Percentiles rank a stretch among this genome's conserved stretches.
Evolutionary conservation across 2,113 vertebrate species (phyloP).

Genomic region (Furnarius figulus): DNA sequence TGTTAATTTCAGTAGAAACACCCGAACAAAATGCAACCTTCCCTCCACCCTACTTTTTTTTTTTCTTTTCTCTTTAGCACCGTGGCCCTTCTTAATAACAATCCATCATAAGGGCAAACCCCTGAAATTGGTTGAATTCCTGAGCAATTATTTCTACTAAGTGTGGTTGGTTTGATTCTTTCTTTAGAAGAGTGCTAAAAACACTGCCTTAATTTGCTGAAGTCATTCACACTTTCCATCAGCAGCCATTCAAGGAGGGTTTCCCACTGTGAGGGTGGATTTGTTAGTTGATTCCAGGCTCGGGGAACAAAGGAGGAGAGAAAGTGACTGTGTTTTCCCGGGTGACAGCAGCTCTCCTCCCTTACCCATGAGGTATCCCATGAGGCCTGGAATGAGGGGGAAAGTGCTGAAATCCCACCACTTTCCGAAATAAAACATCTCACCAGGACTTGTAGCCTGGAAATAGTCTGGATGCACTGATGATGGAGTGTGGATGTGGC

Average conservation of each 20-base stretch:
- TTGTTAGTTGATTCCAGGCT: neutral
- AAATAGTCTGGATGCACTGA: neutral
- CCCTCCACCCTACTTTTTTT: accelerated
- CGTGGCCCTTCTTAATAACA: neutral
- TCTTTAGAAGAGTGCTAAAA: neutral
- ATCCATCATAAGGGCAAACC: neutral
- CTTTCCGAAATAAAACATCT: neutral
- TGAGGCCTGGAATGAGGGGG: neutral
- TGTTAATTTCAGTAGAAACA: neutral
- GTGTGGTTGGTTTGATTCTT: neutral
- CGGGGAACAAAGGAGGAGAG: conserved; percentile 3
- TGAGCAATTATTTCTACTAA: neutral
- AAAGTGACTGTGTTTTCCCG: neutral
- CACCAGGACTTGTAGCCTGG: accelerated
- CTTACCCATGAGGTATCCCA: neutral
- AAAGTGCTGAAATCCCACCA: neutral
- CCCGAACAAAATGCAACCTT: neutral
- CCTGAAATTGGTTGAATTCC: neutral
- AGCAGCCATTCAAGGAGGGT: neutral
- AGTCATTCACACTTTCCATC: neutral
- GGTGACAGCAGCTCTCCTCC: neutral
- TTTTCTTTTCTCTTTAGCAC: neutral
- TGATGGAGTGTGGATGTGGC: neutral
- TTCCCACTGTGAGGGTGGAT: neutral
- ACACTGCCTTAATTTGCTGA: neutral